phyloP scores from a whole-genome alignment of 2,797 vertebrate species.

The Falco naumanni region DNA sequence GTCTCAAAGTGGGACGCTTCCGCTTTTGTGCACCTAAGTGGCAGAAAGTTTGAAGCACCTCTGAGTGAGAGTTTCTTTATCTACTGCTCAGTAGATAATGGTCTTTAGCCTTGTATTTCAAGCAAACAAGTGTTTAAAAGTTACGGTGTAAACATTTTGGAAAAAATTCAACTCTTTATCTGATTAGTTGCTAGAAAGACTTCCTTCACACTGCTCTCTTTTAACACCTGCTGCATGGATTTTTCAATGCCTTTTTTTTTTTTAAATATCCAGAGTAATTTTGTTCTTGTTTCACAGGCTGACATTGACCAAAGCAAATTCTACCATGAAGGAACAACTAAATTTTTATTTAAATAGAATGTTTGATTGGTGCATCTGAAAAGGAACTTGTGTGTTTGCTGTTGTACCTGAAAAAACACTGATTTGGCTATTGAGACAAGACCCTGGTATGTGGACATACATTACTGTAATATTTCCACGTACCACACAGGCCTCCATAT shows the following conservation, averaged over 20 bases:
- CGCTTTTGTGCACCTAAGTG: background rate
- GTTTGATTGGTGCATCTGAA: background rate
- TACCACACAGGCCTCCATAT: background rate
- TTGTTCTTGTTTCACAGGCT: background rate
- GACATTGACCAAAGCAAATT: background rate
- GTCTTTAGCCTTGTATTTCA: background rate
- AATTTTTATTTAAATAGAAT: background rate
- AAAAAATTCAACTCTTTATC: background rate
- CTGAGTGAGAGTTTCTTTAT: background rate
- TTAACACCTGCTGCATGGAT: background rate
- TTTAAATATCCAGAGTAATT: background rate
- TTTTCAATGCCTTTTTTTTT: background rate
- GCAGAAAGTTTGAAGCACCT: background rate
- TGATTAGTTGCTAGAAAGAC: background rate
- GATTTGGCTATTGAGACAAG: background rate
- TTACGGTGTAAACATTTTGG: background rate
- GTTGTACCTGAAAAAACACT: background rate
- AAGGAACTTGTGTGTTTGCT: background rate
- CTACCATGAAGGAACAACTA: background rate
- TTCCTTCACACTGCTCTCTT: background rate
- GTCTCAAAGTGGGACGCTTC: background rate
- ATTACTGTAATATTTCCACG: background rate
- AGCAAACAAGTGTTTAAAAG: background rate
- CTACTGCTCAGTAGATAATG: background rate
- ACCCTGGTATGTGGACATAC: rapidly evolving